phyloP scores from a whole-genome alignment of 2,113 vertebrate species.

The Mus spicilegus region DNA sequence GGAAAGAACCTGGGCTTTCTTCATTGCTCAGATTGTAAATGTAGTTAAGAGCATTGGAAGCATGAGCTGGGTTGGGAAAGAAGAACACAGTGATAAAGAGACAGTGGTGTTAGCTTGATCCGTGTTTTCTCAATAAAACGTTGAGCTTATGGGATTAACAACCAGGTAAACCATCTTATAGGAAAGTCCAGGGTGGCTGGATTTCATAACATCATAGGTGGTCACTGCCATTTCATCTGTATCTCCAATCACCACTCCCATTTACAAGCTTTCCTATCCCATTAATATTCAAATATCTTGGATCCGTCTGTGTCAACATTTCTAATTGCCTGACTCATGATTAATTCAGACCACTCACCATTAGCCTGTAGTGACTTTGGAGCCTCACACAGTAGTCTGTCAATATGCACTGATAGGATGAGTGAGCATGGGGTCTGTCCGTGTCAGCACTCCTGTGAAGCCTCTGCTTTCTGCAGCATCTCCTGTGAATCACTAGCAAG shows the following conservation, averaged over 20 bases:
- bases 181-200: not conserved
- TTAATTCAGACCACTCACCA: not conserved
- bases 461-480: not conserved
- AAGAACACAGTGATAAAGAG: not conserved
- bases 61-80: not conserved
- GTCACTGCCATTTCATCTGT: not conserved
- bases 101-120: not conserved
- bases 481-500: not conserved
- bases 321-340: not conserved
- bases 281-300: not conserved
- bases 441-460: not conserved
- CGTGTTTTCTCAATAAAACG: not conserved
- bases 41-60: not conserved
- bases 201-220: not conserved
- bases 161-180: not conserved
- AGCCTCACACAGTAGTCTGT: not conserved
- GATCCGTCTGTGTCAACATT: not conserved
- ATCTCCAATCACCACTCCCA: not conserved
- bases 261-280: not conserved
- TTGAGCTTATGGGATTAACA: not conserved
- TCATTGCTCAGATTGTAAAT: not conserved
- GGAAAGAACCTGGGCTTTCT: not conserved
- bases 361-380: not conserved
- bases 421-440: too few species aligned
- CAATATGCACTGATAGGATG: not conserved